A percentile compares a stretch with the other conserved stretches of the same genome.
phyloP scores from a whole-genome alignment of 2,797 vertebrate genomes.

The Sphenodon punctatus region DNA sequence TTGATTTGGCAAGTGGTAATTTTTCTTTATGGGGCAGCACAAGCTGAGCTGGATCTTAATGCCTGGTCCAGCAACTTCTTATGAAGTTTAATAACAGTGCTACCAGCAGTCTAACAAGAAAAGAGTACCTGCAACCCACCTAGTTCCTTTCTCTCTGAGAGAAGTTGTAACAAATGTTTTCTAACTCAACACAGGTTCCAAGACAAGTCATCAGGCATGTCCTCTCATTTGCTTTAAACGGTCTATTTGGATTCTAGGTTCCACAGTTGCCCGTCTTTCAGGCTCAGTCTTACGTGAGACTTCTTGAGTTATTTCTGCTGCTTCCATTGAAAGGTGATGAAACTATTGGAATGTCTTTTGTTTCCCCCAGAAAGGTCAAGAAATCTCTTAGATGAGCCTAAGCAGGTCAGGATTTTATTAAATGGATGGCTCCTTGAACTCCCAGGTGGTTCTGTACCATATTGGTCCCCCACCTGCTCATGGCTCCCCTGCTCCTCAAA shows the following conservation, averaged over 20 bases:
- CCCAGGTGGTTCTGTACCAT: not conserved
- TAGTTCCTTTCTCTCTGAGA: not conserved
- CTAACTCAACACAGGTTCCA: too few relatives aligned
- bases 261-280: too few relatives aligned
- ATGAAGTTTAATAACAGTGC: not conserved
- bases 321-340: not conserved
- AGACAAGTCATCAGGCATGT: too few relatives aligned
- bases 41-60: not conserved
- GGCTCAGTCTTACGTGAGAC: too few relatives aligned
- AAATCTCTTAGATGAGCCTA: not conserved
- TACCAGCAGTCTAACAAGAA: not conserved
- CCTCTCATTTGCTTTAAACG: too few relatives aligned
- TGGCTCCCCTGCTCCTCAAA: too few relatives aligned
- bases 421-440: not conserved
- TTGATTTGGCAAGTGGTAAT: not conserved
- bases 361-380: not conserved
- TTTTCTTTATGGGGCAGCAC: not conserved
- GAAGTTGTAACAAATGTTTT: not conserved
- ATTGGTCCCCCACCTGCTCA: too few relatives aligned
- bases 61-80: not conserved
- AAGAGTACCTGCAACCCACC: not conserved
- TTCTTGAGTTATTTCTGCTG: not conserved
- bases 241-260: too few relatives aligned
- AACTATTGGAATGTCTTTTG: not conserved
- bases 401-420: not conserved